Base-by-base conservation (phyloP, 1,140 invertebrate species). In the Drosophila seguyi region DNA sequence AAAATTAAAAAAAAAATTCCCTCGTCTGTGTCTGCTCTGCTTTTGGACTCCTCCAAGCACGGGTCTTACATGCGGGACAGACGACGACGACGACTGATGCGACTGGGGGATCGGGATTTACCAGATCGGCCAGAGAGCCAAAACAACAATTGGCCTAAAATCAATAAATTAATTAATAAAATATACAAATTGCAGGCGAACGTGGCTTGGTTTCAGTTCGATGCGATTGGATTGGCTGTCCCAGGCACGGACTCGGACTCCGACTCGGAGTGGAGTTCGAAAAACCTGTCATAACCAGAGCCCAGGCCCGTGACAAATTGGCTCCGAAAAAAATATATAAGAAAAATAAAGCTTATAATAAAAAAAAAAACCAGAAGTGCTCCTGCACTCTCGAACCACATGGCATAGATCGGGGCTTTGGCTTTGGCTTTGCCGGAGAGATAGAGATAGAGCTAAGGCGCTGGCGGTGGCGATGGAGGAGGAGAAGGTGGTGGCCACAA, bases 211-310 rank as follows among this genome's bases (percentile, higher is more conserved):
- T 77, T 45, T 77, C 73, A 42, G 29, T 25, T 13, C 29, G 53
- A 31, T 58, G 45, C 18, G 27, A 25, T 65, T 31, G 27, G 20
- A 29, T 66, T 25, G 29, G 39, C 22, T 56, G 22, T 14, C 36
- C 27, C 20, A 8, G n/a, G 16, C 48, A 47, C 44, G 5, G 42
- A 22, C 13, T 38, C 55, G 7, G 25, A 38, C 18, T 42, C 41
- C 13, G 39, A 20, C n/a, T 38, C 42, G 7, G 25, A 31, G 38
- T 38, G 50, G 42, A 57, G 47, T 76, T 57, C 75, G 75, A 62
- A 81, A 87, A 87, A 87, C 84, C 84, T 88, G 84, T 90, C 83
- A 66, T 85, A 73, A 77, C 60, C 71, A 76, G 73, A 75, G 73
- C 72, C 59, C 73, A 66, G 72, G 59, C 72, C 71, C 72, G 73